phyloP scores from a whole-genome alignment of 2,797 vertebrate genomes.

The Buceros bicornis region DNA sequence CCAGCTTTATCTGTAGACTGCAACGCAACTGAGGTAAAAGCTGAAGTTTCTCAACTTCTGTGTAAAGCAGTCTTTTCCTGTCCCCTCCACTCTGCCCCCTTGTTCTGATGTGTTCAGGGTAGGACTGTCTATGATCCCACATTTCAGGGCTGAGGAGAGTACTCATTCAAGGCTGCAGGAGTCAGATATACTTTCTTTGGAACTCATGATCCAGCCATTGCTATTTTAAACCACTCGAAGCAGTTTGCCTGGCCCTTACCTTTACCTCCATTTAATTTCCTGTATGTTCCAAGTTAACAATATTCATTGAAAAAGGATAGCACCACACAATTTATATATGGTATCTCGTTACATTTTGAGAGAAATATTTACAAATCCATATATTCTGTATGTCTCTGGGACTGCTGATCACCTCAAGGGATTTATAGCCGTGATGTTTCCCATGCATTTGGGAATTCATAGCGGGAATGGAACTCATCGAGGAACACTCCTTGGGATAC shows the following conservation, averaged over 20 bases:
- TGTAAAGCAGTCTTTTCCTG: neutral
- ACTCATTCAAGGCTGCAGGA: neutral
- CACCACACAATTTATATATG: neutral
- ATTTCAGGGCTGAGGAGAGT: neutral
- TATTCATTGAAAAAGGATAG: neutral
- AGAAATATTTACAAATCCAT: neutral
- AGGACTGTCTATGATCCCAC: neutral
- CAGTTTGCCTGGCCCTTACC: neutral
- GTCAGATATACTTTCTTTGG: neutral
- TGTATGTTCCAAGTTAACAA: neutral
- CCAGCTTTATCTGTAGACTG: neutral
- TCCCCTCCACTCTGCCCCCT: neutral
- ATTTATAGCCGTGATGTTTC: neutral
- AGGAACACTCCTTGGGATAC: neutral
- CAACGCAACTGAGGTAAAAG: neutral
- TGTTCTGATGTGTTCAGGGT: neutral
- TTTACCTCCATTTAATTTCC: neutral
- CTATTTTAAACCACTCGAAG: neutral
- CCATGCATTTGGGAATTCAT: neutral
- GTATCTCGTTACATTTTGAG: neutral
- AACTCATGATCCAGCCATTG: neutral
- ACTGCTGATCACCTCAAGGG: neutral
- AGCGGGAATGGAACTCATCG: neutral
- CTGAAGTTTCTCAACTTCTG: neutral
- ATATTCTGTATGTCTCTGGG: neutral